These are phyloP conservation scores for Serrognathus titanus DNA, from an alignment of 2,888 invertebrate genomes.

Conservation along the genomic window DNA sequence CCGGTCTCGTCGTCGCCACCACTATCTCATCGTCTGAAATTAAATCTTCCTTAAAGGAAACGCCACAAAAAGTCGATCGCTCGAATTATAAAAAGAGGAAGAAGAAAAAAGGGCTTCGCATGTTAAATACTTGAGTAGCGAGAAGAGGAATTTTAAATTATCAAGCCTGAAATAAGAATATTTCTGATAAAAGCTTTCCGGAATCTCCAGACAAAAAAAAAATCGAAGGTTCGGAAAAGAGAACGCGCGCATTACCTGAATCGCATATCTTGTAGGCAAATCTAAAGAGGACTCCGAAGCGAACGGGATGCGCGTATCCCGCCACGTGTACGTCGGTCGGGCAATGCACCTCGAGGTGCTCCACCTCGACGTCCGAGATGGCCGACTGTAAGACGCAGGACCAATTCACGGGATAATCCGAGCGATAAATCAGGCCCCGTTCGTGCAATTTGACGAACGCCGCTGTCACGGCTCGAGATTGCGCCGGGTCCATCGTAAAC, in stretches of 20 bases:
- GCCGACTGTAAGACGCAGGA: slow-evolving; percentile 95
- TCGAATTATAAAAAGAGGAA: not conserved
- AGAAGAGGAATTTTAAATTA: too few relatives aligned
- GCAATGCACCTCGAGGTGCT: slow-evolving; percentile 86
- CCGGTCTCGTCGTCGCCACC: slow-evolving; percentile 96
- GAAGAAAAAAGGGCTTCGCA: not conserved
- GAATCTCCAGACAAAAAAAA: too few relatives aligned
- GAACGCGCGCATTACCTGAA: slow-evolving; percentile 35
- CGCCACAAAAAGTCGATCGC: slow-evolving; percentile 2
- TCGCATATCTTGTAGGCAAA: slow-evolving; percentile 87
- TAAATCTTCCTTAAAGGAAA: not conserved
- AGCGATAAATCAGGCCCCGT: slow-evolving; percentile 75
- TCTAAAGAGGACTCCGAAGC: slow-evolving; percentile 88
- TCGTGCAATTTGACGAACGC: slow-evolving; percentile 71
- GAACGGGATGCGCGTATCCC: slow-evolving; percentile 78
- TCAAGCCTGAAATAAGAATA: too few relatives aligned
- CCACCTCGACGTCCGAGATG: slow-evolving; percentile 98
- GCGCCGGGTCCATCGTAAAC: slow-evolving; percentile 95
- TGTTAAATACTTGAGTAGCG: too few relatives aligned
- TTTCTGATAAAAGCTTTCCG: too few relatives aligned
- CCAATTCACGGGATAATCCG: slow-evolving; percentile 97
- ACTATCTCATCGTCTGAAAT: slow-evolving; percentile 69
- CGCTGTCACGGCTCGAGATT: slow-evolving; percentile 85
- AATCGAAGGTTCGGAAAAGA: too few relatives aligned
- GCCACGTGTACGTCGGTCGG: slow-evolving; percentile 85